A percentile compares a stretch with the other conserved stretches of the same genome.
phyloP scores from a whole-genome alignment of 2,888 invertebrate genomes.

The Tinea pellionella region DNA sequence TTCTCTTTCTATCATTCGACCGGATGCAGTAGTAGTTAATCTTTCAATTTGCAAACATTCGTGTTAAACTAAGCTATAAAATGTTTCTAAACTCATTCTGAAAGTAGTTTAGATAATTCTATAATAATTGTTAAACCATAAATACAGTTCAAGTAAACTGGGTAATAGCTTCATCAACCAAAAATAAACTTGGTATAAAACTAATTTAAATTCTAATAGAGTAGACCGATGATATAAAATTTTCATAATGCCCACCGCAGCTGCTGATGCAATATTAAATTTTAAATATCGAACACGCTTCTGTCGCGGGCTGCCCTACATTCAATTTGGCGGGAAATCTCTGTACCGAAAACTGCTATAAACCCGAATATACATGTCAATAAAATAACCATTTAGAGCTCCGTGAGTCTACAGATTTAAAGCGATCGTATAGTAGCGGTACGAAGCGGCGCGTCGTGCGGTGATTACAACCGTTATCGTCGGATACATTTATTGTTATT shows the following conservation, averaged over 20 bases:
- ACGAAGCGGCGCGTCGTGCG: constrained; percentile 12
- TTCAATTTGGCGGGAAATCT: constrained; percentile 51
- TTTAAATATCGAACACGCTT: constrained; percentile 55
- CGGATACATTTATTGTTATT: constrained; percentile 17
- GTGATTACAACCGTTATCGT: constrained; percentile 14
- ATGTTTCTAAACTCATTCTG: too few relatives aligned
- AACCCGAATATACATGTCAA: constrained; percentile 29
- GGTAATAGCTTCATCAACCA: background rate
- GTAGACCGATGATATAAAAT: constrained; percentile 31
- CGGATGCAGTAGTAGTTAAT: background rate
- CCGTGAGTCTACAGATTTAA: constrained; percentile 20
- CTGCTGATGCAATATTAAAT: constrained; percentile 63
- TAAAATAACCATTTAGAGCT: constrained; percentile 31
- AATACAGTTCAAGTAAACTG: background rate
- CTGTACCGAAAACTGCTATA: constrained; percentile 27
- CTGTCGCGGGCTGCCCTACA: constrained; percentile 28
- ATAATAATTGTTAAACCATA: background rate
- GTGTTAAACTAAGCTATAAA: too few relatives aligned
- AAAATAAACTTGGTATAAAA: constrained; percentile 13
- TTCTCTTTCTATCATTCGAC: constrained; percentile 6
- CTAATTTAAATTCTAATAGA: constrained; percentile 4
- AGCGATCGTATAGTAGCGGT: constrained; percentile 16
- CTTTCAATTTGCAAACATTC: background rate
- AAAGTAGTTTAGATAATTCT: too few relatives aligned
- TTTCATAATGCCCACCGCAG: constrained; percentile 52